Evolutionary conservation across 2,113 vertebrate genomes (phyloP).

Genomic region (Neofelis nebulosa): DNA sequence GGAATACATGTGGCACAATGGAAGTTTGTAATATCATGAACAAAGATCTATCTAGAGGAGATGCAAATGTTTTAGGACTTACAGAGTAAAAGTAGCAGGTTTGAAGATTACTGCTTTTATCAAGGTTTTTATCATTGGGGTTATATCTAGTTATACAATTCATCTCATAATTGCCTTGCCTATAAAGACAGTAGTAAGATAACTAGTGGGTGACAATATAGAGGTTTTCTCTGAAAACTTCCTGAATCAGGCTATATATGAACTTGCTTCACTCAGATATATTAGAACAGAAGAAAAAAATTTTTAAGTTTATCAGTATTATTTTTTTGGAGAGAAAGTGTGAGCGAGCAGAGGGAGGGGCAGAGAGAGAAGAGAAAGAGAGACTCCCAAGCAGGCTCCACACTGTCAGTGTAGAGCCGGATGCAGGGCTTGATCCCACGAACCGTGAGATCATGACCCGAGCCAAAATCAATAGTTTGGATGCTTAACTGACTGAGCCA

Average conservation of each 20-base stretch:
- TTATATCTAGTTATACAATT: background rate
- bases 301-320: no score
- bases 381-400: no score
- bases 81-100: background rate
- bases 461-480: no score
- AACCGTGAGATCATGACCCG: no score
- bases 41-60: background rate
- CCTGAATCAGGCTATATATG: background rate
- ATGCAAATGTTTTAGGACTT: slow-evolving; percentile 7
- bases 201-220: background rate
- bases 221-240: background rate
- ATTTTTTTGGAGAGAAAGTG: no score
- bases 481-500: no score
- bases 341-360: no score
- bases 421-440: no score
- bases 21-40: background rate
- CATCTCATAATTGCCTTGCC: background rate
- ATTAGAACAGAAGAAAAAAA: background rate
- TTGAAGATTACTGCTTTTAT: background rate
- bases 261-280: background rate
- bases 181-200: background rate
- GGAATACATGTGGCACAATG: background rate
- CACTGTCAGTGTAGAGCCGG: no score
- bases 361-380: no score
- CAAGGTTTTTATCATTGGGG: background rate